phyloP scores from a whole-genome alignment of 1,140 invertebrate genomes.

The Saccostrea glomerata region DNA sequence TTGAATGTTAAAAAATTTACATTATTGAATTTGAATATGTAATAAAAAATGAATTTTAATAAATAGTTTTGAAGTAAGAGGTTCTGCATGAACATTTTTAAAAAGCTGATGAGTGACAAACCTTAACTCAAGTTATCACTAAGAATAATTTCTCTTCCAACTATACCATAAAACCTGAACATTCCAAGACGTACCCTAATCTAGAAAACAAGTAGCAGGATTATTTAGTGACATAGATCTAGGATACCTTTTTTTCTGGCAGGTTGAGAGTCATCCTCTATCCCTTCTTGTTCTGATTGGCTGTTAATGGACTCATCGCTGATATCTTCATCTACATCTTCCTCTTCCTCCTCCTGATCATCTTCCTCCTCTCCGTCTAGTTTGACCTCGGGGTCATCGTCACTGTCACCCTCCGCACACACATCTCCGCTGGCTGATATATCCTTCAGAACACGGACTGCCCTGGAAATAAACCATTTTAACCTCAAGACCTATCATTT shows the following conservation, averaged over 20 bases:
- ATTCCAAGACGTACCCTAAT: too few species aligned
- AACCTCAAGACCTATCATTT: neutral
- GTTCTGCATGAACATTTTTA: too few species aligned
- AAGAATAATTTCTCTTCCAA: too few species aligned
- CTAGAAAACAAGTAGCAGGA: too few species aligned
- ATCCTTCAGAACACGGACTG: neutral
- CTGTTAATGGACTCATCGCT: neutral
- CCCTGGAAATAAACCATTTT: neutral
- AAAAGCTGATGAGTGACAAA: too few species aligned
- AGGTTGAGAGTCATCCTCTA: neutral
- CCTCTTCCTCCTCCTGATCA: neutral
- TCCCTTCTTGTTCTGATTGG: neutral
- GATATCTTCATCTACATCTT: constrained; percentile 15
- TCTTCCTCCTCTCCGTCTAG: neutral
- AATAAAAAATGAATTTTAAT: too few species aligned
- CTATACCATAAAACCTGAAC: too few species aligned
- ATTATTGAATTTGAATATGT: too few species aligned
- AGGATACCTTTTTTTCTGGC: neutral
- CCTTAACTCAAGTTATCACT: too few species aligned
- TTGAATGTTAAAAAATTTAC: too few species aligned
- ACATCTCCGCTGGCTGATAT: neutral
- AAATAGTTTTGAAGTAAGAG: too few species aligned
- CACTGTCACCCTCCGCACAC: neutral
- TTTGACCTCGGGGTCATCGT: neutral
- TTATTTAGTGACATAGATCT: too few species aligned